Evolutionary conservation across 1,140 invertebrate genomes (phyloP), one percentile per base, ranked within the genome.

Genomic region (Drosophila mojavensis): DNA sequence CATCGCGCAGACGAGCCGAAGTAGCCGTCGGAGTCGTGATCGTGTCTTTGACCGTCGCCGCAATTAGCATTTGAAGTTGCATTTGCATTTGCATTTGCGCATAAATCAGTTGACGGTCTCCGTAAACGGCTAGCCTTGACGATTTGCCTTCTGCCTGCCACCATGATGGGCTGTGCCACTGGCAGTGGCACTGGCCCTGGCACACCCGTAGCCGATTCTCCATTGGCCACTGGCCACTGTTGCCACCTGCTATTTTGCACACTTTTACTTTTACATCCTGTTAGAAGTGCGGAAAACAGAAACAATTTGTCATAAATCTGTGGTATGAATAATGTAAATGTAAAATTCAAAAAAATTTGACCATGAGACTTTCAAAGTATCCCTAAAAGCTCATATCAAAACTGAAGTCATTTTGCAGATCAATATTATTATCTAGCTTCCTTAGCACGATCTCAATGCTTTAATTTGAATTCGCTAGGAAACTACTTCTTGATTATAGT

Each of bases 61-160:
- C 85, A 89, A 89, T 89, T 89, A 89, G 84, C 84, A 89, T 89
- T 89, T 89, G 84, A 89, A 89, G 84, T 89, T 88, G 80, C 84
- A 89, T 89, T 81, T 85, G 70, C 67, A 85, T 83, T 79, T 89
- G 78, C 84, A 89, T 89, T 89, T 78, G 50, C 62, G 84, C 80
- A 88, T 88, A 89, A 88, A 84, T 88, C 84, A 88, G 43, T 47
- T 47, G 43, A 15, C 36, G 7, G 33, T 36, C 51, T 63, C 48
- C 39, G 20, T 24, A 24, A 24, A 24, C 20, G 3, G 20, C 20
- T 1, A 24, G 20, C 56, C 56, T 60, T 54, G 64, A 60, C 58
- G 50, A 33, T 10, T 39, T 39, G 11, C 36, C 36, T 36, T 36
- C 33, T 11, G 36, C 33, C 33, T 11, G 11, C 36, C 33, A 36